Base-by-base conservation (phyloP, 2,113 vertebrate genomes). In the Nesoenas mayeri region DNA sequence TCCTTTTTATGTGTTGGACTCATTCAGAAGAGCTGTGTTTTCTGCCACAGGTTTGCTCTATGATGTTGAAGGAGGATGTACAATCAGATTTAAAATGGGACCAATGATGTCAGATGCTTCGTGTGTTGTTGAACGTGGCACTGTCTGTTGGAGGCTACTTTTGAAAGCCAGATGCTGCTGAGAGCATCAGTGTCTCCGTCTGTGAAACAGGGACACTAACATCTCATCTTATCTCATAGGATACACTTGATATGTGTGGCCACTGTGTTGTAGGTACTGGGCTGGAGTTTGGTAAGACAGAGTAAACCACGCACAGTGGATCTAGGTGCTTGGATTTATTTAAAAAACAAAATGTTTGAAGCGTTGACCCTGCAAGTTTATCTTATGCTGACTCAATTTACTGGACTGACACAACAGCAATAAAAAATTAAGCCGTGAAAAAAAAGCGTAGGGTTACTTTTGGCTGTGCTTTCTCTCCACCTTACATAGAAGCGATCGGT, bases 81-180 rank as follows among this genome's bases (percentile, higher is more conserved):
- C 29, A 53, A 47, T 80, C 50, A 69, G 58, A 14, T 79, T 90
- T 88, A 36, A 85, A 79, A 65, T 58, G 19, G 56, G 5, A 66
- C 26, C 62, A 26, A 42, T 44, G 50, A 6, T 32, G 9, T 50
- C 2, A 2, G 25, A 25, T 75, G 53, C 57, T 58, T 70, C 24
- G 13, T 34, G 31, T 70, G 51, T 50, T 77, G 5, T 26, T 44
- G 42, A 22, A 29, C 69, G 22, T 78, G 38, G 31, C 54, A 61
- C 19, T 2, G 0, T 67, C 47, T 82, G 47, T 92, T 1, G 1
- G 18, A 73, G 44, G 38, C 62, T 79, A 12, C 2, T 0, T 65
- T 75, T 75, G 74, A 69, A 85, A 82, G 44, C 22, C 0, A 54
- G 25, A 48, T 51, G 29, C 48, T 85, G 42, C 40, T 82, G 47